Base-by-base conservation (phyloP, 2,888 invertebrate genomes). In the Lasioglossum villosulum region DNA sequence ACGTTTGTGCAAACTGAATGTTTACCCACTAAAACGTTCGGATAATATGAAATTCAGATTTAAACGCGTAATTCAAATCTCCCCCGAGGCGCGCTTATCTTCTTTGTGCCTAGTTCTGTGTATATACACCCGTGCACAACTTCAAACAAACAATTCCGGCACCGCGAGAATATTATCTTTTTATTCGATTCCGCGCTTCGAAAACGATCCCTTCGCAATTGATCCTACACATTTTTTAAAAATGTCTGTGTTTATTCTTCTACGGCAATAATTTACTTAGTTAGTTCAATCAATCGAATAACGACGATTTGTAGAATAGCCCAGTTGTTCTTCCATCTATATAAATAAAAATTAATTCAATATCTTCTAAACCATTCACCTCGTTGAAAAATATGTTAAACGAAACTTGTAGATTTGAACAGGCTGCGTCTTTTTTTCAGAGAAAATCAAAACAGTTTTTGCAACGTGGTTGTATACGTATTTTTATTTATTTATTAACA, bases 41-140 rank as follows among this genome's bases (percentile, higher is more conserved):
- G 39, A 75, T 71, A 78, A 80, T 85, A 45, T 30, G 45, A 71
- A 75, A 74, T 80, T 75, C 74, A 27, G 78, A 66, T 76, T 84
- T 80, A 56, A 85, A 74, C 73, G 59, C 52, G 39, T 16, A 56
- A 75, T 72, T 68, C 66, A 70, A 70, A 76, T 77, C 42, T 68
- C 30, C 52, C 52, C 30, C 0, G 66, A 59, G 73, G 39, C 52
- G 59, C 48, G 45, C 48, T 70, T 34, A 59, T 76, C 75, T 77
- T 70, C 73, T 79, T 76, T 59, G 68, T 48, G 56, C 48, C 52
- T 37, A 23, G 74, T 37, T 42, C n/a, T n/a, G 23, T 75, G 27
- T 37, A 27, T 16, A 37, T 14, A 14, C 12, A 42, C 14, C 10
- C 23, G 14, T 10, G 59, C 27, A 16, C 48, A 23, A 8, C 12